Conservation (phyloP, 2,888 invertebrate species). For the Acrobasis suavella region DNA sequence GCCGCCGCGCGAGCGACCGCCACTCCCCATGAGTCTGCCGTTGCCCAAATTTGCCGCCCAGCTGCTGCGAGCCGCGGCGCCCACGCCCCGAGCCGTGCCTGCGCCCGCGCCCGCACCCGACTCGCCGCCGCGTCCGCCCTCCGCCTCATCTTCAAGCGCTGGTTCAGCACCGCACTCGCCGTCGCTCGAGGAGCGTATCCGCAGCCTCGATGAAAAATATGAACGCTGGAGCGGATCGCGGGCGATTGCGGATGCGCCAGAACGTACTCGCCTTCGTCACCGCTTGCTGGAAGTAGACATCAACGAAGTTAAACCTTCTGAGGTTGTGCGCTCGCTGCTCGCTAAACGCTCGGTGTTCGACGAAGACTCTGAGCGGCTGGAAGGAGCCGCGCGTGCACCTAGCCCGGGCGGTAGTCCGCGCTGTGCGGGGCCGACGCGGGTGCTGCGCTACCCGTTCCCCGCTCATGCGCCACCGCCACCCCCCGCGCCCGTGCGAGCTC, state of each 20-base stretch:
- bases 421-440: slow-evolving; percentile 74
- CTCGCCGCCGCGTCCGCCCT: slow-evolving; percentile 86
- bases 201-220: slow-evolving; percentile 95
- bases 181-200: slow-evolving; percentile 93
- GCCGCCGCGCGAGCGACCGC: slow-evolving; percentile 83
- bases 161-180: slow-evolving; percentile 89
- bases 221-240: slow-evolving; percentile 91
- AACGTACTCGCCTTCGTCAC: slow-evolving; percentile 85
- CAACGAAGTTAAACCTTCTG: slow-evolving; percentile 93
- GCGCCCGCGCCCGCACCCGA: slow-evolving; percentile 82
- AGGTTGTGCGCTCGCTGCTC: slow-evolving; percentile 95
- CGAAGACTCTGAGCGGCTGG: slow-evolving; percentile 95
- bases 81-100: slow-evolving; percentile 69
- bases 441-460: slow-evolving; percentile 89
- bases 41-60: slow-evolving; percentile 93
- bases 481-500: slow-evolving; percentile 25
- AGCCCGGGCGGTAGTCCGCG: slow-evolving; percentile 72
- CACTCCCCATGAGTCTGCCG: slow-evolving; percentile 90
- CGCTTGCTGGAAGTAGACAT: slow-evolving; percentile 91
- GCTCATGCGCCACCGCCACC: slow-evolving; percentile 84
- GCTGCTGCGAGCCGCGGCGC: slow-evolving; percentile 79
- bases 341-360: slow-evolving; percentile 97
- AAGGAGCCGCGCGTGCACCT: slow-evolving; percentile 93
- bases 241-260: slow-evolving; percentile 81
- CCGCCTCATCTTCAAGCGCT: slow-evolving; percentile 89